Evolutionary conservation across 2,797 vertebrate species (phyloP).

Genomic region (Coendou prehensilis): DNA sequence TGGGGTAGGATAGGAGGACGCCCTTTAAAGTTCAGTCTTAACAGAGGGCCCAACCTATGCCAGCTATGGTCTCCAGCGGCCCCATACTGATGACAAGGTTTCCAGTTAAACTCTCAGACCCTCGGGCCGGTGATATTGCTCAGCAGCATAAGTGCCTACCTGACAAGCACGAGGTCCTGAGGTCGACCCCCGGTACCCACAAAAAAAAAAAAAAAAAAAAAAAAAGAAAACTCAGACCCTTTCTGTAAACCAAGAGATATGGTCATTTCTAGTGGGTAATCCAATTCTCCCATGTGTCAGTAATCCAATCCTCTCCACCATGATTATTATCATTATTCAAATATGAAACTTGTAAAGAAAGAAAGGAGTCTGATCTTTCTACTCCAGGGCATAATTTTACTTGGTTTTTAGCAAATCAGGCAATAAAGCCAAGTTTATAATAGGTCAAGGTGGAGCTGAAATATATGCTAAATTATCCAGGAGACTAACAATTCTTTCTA

Average conservation of each 20-base stretch:
- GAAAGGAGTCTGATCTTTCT: not conserved
- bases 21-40: not conserved
- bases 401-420: not conserved
- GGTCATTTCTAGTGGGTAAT: not conserved
- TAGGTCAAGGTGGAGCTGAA: not conserved
- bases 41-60: too few relatives aligned
- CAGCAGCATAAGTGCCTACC: too few relatives aligned
- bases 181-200: too few relatives aligned
- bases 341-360: not conserved
- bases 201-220: too few relatives aligned
- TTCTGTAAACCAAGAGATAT: not conserved
- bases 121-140: too few relatives aligned
- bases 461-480: not conserved
- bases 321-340: not conserved
- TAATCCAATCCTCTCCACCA: too few relatives aligned
- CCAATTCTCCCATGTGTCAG: too few relatives aligned
- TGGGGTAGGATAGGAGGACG: not conserved
- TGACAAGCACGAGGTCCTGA: too few relatives aligned
- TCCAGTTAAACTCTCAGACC: not conserved
- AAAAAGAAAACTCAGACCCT: not conserved
- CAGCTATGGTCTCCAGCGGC: not conserved
- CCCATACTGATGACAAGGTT: accelerated
- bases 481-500: not conserved
- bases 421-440: not conserved
- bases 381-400: not conserved